Evolutionary conservation across 2,888 invertebrate genomes (phyloP), one percentile per base, ranked within the genome.

Genomic region (Malthinus flaveolus): DNA sequence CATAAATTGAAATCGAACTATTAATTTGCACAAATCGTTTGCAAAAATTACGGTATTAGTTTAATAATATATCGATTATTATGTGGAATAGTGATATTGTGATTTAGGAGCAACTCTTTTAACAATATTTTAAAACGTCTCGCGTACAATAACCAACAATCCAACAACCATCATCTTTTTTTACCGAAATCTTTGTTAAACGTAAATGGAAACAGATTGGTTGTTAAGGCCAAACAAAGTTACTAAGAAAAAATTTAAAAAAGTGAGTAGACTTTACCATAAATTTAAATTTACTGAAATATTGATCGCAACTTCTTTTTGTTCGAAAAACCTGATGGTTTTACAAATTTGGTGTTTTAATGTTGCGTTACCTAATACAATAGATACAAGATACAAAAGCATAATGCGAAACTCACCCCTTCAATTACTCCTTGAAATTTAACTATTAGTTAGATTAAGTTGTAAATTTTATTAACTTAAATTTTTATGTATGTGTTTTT

Each of bases 141-240:
- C 37, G 37, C 13, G 11, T 12, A 0, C n/a, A 8, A 9, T 39
- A 13, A 9, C n/a, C n/a, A 23, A 23, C 23, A 23, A 23, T 5
- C 23, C 23, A 2, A 23, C 23, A 23, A 23, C 23, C 23, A 23
- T 5, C 23, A 23, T 23, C 2, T 23, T 23, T 23, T 23, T 23
- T 23, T 3, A n/a, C n/a, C 9, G 32, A 33, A 39, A 33, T 39
- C 42, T 42, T 33, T 33, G 47, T 47, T 32, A 32, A 32, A 50
- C 9, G 12, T 50, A 39, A 58, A 59, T 59, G 58, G 58, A 59
- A 59, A 59, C 58, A 32, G 58, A 59, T 52, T 59, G 58, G 35
- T 45, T 59, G 23, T 39, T 59, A 32, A 53, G 49, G 11, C 44
- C 32, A 8, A 59, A 54, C 23, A 49, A 35, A 34, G 34, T 35